phyloP scores from a whole-genome alignment of 2,113 vertebrate species.

The Dasyurus viverrinus region DNA sequence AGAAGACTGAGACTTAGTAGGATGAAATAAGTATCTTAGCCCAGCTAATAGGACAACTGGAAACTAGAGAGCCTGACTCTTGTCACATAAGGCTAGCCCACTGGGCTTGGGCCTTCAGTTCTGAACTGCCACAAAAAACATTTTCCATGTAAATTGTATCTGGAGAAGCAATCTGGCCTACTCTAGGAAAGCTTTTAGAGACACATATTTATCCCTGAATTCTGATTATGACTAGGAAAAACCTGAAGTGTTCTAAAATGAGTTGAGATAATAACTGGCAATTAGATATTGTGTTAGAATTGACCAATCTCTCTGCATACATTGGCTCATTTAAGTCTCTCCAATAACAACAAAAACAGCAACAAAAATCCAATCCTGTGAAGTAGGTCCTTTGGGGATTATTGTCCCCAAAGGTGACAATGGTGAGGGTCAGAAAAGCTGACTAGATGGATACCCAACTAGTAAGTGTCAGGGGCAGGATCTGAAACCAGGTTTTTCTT shows the following conservation, averaged over 20 bases:
- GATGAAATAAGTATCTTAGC: neutral
- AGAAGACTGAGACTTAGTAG: neutral
- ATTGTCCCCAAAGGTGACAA: neutral
- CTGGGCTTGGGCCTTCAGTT: fast-evolving
- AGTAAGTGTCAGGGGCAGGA: neutral
- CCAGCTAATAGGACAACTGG: neutral
- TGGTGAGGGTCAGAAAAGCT: neutral
- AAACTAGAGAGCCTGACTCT: neutral
- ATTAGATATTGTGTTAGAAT: neutral
- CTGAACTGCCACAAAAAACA: no score
- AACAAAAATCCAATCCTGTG: no score
- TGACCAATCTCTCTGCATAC: neutral
- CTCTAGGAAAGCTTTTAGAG: neutral
- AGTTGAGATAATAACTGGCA: neutral
- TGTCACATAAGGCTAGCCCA: fast-evolving
- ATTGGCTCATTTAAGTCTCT: neutral
- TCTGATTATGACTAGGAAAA: neutral
- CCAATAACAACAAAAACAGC: no score
- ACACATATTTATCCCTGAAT: neutral
- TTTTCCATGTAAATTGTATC: neutral
- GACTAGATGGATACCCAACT: neutral
- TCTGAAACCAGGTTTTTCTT: neutral
- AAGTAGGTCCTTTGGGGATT: neutral
- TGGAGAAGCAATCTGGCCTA: neutral
- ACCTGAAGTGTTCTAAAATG: neutral